Percentiles rank a stretch among this genome's conserved stretches.
Evolutionary conservation across 2,888 invertebrate species (phyloP).

Genomic region (Caenorhabditis imperialis): DNA sequence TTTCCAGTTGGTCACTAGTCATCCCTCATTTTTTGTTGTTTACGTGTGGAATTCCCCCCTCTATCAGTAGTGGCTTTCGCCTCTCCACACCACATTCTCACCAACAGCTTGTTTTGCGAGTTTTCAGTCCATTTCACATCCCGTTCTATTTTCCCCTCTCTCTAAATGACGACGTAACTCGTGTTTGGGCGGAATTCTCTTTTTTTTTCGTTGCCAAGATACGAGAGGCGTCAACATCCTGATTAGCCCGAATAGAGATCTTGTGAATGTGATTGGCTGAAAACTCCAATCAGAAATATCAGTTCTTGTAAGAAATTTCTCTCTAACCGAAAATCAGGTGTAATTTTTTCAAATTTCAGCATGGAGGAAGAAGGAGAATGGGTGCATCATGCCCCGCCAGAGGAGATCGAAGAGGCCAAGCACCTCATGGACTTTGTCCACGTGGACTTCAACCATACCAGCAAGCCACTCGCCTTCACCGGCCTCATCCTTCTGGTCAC

Average conservation of each 20-base stretch:
- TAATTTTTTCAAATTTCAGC: constrained; percentile 7
- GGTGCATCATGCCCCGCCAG: constrained; percentile 20
- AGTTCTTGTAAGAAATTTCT: too few species aligned
- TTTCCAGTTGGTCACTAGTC: too few species aligned
- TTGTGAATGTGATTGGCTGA: too few species aligned
- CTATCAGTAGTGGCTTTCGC: too few species aligned
- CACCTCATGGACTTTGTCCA: constrained; percentile 41
- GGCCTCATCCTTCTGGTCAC: constrained; percentile 40
- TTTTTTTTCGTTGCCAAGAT: constrained; percentile 1
- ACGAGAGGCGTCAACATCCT: background rate
- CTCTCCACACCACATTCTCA: too few species aligned
- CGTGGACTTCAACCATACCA: constrained; percentile 47
- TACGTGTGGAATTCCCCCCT: too few species aligned
- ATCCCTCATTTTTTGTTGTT: too few species aligned
- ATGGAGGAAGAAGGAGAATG: constrained; percentile 50
- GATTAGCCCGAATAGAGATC: constrained; percentile 1
- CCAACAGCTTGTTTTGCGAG: constrained; percentile 34
- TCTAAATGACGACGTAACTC: constrained; percentile 6
- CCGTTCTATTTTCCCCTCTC: constrained; percentile 15
- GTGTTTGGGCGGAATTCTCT: background rate
- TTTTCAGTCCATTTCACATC: constrained; percentile 22
- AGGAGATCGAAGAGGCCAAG: constrained; percentile 43
- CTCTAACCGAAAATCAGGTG: too few species aligned
- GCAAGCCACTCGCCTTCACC: constrained; percentile 34
- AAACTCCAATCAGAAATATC: too few species aligned